Evolutionary conservation across 2,113 vertebrate species (phyloP), one percentile per base, ranked within the genome.

Genomic region (Paracanthobrama guichenoti): DNA sequence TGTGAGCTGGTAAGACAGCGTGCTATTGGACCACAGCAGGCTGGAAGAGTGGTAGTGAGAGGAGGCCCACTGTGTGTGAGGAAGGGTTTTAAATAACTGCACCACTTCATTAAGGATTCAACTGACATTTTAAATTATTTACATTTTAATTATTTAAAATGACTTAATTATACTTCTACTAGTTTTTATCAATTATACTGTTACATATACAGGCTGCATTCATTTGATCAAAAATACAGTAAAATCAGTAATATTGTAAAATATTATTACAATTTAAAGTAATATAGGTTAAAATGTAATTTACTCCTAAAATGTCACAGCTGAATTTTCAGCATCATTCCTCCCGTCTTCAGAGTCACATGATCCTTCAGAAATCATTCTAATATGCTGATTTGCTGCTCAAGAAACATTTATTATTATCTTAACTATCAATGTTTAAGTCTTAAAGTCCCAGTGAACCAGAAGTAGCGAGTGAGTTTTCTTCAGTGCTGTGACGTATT

Each of bases 1-100:
- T 97, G 97, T 0, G 96, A 96, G 91, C 96, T 98, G 0, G 96
- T 99, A 81, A 98, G 93, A 85, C 97, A 98, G 77, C 95, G 94
- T 0, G 97, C 96, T 31, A 99, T 46, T 0, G 97, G 96, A 5
- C 96, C 96, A 22, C 97, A 99, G 91, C 97, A 99, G 46, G 95
- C 89, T 0, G 98, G 97, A 35, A 99, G 91, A 0, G 96, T 97
- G 3, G 95, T 94, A 0, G 96, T 97, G 69, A 98, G 96, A 0
- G 97, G 96, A 22, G 97, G 97, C 0, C 96, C 97, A 0, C 97
- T 98, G 90, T 99, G 97, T 0, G 97, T 99, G 90, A 99, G 91
- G 62, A 99, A 95, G 31, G 97, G 97, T 86, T 99, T 99, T 85
- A 99, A 92, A 88, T 98, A 99, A 90, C 97, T 99, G 88, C 0